Percentiles rank a stretch among this genome's conserved stretches.
phyloP scores from a whole-genome alignment of 2,888 invertebrate species.

The Boloria selene region DNA sequence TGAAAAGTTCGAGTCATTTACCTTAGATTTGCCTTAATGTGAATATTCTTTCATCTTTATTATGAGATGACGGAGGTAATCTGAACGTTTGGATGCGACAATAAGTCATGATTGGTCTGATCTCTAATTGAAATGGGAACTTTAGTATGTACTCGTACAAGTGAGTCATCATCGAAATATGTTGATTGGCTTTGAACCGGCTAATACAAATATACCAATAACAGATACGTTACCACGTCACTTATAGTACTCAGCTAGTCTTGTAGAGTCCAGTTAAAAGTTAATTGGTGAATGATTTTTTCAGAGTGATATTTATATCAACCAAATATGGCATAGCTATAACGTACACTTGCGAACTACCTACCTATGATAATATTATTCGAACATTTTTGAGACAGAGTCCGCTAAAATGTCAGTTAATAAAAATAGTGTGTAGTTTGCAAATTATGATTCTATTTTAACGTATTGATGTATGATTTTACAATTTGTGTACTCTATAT shows the following conservation, averaged over 20 bases:
- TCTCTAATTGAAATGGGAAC: conserved; percentile 73
- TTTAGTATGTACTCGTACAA: conserved; percentile 57
- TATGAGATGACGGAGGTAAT: conserved; percentile 72
- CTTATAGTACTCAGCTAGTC: conserved; percentile 10
- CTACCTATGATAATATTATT: too few species aligned
- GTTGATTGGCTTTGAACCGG: conserved; percentile 62
- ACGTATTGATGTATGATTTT: too few species aligned
- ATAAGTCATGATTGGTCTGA: conserved; percentile 77
- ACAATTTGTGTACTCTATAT: too few species aligned
- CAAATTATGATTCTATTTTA: too few species aligned
- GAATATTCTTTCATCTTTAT: conserved; percentile 67
- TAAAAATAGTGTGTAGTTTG: too few species aligned
- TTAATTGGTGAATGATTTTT: too few species aligned
- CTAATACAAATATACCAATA: conserved; percentile 12
- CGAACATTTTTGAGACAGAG: too few species aligned
- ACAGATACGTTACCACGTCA: conserved; percentile 14
- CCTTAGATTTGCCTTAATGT: conserved; percentile 77
- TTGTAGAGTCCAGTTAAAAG: not conserved
- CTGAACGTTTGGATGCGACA: conserved; percentile 69
- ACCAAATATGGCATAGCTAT: too few species aligned
- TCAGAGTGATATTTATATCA: too few species aligned
- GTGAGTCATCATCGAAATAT: conserved; percentile 68
- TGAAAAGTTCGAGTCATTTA: conserved; percentile 77
- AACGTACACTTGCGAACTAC: too few species aligned
- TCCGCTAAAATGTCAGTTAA: too few species aligned